These are phyloP conservation scores for Anolis carolinensis DNA, from an alignment of 2,113 vertebrate genomes.

Conservation along the genomic window DNA sequence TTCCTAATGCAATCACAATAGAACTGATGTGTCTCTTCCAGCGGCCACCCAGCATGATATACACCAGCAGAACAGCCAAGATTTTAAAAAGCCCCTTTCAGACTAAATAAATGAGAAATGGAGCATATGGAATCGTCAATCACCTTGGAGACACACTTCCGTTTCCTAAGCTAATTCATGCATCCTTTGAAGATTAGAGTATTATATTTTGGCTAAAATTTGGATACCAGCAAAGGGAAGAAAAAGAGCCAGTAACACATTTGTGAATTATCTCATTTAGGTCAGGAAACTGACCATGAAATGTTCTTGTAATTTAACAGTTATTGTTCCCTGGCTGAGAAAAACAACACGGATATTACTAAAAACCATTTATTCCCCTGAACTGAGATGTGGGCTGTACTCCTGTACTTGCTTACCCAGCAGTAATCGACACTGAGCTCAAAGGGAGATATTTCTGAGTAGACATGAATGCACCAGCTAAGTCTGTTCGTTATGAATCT, in stretches of 20 bases:
- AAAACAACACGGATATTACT: slow-evolving; percentile 22
- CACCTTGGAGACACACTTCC: background rate
- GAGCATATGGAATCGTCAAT: accelerated
- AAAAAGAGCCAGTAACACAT: slow-evolving; percentile 19
- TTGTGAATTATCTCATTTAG: slow-evolving; percentile 13
- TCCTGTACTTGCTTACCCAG: background rate
- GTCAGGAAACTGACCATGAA: slow-evolving; percentile 28
- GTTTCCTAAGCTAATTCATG: background rate
- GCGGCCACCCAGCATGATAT: background rate
- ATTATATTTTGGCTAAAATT: slow-evolving; percentile 16
- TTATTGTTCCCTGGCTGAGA: slow-evolving; percentile 26
- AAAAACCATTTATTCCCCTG: slow-evolving; percentile 9
- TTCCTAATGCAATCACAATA: background rate
- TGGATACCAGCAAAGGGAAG: slow-evolving; percentile 1
- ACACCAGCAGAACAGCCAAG: background rate
- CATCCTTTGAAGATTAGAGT: slow-evolving; percentile 15
- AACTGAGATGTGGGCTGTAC: background rate
- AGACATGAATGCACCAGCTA: background rate
- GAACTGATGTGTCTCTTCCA: background rate
- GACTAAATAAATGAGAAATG: slow-evolving; percentile 22
- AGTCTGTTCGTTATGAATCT: background rate
- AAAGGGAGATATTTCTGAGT: background rate
- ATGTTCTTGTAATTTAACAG: slow-evolving; percentile 26
- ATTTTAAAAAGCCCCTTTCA: background rate
- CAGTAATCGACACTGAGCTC: background rate